These are phyloP conservation scores for Drosophila pseudotakahashii DNA, from an alignment of 2,888 invertebrate species.

Conservation along the genomic window DNA sequence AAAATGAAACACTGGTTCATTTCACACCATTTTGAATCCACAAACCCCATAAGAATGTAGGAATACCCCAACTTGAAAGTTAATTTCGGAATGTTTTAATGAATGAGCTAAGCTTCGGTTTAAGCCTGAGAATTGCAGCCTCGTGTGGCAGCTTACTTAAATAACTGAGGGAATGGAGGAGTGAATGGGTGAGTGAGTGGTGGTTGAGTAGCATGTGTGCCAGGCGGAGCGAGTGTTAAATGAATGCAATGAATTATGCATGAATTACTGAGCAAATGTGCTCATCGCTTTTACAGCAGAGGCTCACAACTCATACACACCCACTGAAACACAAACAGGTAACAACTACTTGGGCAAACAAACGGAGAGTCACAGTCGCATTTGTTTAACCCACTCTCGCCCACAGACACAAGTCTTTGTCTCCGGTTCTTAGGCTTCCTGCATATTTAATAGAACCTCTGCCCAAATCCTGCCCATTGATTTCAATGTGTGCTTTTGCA, in stretches of 20 bases:
- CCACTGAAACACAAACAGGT: slow-evolving; percentile 53
- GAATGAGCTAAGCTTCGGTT: slow-evolving; percentile 51
- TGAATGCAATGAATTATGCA: slow-evolving; percentile 79
- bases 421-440: slow-evolving; percentile 38
- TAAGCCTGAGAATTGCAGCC: slow-evolving; percentile 38
- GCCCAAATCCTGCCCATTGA: slow-evolving; percentile 17
- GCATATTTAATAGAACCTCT: slow-evolving; percentile 63
- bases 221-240: slow-evolving; percentile 68
- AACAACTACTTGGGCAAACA: slow-evolving; percentile 55
- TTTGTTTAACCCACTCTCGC: slow-evolving; percentile 39
- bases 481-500: slow-evolving; percentile 21
- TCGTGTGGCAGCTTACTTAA: slow-evolving; percentile 52
- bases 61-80: slow-evolving; percentile 2
- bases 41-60: neutral
- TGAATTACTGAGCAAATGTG: slow-evolving; percentile 74
- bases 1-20: too few species aligned
- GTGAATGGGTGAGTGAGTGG: slow-evolving; percentile 35
- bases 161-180: slow-evolving; percentile 35
- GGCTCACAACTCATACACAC: slow-evolving; percentile 29
- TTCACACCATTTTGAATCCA: too few species aligned
- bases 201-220: slow-evolving; percentile 22
- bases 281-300: slow-evolving; percentile 41
- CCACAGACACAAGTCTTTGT: slow-evolving; percentile 44
- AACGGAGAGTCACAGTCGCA: slow-evolving; percentile 41
- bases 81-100: slow-evolving; percentile 58